A percentile compares a stretch with the other conserved stretches of the same genome.
Conservation (phyloP, 1,140 invertebrate genomes). For the Leguminivora glycinivorella region DNA sequence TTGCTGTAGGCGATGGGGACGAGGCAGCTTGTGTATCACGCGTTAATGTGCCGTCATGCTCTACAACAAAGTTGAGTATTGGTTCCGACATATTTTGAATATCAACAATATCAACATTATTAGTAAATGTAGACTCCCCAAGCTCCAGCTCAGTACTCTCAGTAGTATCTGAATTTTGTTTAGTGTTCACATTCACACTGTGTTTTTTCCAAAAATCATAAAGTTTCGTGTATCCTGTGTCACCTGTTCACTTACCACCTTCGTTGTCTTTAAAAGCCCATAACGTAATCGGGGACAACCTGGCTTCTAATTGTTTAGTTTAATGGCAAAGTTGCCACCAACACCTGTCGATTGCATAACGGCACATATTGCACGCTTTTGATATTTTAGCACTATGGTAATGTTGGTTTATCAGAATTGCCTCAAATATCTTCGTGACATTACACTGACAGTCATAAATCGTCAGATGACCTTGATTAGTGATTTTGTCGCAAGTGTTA, state of each 20-base stretch:
- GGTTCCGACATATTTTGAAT: not conserved
- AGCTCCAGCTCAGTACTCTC: not conserved
- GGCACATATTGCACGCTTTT: no score
- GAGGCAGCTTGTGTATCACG: not conserved
- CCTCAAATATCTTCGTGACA: no score
- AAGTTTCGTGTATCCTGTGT: not conserved
- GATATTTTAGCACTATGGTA: no score
- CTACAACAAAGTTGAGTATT: slow-evolving; percentile 5
- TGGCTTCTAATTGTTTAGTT: not conserved
- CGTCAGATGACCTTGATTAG: no score
- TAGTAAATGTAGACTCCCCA: slow-evolving; percentile 1
- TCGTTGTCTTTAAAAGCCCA: slow-evolving; percentile 10
- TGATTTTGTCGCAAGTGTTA: no score
- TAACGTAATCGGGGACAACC: not conserved
- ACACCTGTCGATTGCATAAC: no score
- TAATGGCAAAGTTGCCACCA: no score
- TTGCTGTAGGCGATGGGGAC: not conserved
- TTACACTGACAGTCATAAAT: no score
- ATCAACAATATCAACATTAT: not conserved
- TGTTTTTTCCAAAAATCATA: slow-evolving; percentile 3
- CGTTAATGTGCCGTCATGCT: slow-evolving; percentile 5
- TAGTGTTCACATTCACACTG: not conserved
- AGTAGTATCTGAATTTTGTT: not conserved
- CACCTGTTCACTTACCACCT: not conserved
- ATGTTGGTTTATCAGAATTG: no score